Evolutionary conservation across 2,113 vertebrate species (phyloP).

Genomic region (western clawed frog (Xenopus tropicalis)): DNA sequence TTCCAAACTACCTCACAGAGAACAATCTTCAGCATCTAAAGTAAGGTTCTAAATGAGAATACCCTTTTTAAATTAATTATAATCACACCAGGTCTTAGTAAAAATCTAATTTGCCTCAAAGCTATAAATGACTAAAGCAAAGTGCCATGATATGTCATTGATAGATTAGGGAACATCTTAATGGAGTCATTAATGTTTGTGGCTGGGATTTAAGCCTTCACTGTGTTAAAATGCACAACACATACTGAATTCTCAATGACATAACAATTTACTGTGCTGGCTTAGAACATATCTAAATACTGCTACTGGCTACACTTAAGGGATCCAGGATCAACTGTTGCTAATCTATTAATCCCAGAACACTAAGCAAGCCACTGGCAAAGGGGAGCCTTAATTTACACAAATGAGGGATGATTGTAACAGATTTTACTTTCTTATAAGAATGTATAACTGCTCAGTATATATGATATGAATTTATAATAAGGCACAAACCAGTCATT

Average conservation of each 20-base stretch:
- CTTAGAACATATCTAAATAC: too few relatives aligned
- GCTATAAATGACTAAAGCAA: background rate
- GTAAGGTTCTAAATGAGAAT: too few relatives aligned
- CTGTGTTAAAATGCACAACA: background rate
- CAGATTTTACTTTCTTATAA: background rate
- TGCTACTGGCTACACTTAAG: too few relatives aligned
- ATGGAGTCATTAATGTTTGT: too few relatives aligned
- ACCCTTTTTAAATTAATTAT: background rate
- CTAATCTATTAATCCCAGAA: background rate
- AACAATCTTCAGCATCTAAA: too few relatives aligned
- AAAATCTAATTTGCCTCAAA: background rate
- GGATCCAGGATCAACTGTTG: background rate
- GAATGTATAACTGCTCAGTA: background rate
- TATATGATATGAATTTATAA: background rate
- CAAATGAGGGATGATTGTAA: background rate
- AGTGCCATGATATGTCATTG: too few relatives aligned
- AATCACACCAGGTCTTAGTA: background rate
- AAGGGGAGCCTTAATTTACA: background rate
- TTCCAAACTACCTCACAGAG: too few relatives aligned
- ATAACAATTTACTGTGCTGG: too few relatives aligned
- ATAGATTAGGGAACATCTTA: too few relatives aligned
- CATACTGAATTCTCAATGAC: background rate
- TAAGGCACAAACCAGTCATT: background rate
- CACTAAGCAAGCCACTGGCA: background rate
- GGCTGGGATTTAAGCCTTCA: too few relatives aligned